Base-by-base conservation (phyloP, 2,888 invertebrate species). In the Drosophila mettleri region DNA sequence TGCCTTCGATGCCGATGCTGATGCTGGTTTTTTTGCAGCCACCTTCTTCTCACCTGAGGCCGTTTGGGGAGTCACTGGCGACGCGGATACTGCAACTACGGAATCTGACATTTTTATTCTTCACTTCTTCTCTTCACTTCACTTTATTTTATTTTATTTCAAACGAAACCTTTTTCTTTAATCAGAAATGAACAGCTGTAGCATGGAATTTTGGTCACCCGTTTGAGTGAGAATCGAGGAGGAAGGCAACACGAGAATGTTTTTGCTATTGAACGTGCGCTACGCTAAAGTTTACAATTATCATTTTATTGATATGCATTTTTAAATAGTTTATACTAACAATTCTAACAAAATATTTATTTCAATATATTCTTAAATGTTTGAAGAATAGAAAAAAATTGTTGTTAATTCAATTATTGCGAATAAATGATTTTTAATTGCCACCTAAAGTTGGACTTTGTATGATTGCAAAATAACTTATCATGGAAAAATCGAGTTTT, bases 21-120 rank as follows among this genome's bases (percentile, higher is more conserved):
- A 12, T 36, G 51, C 49, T 41, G 68, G 31, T 53, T 71, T 68
- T n/a, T 76, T 71, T 27, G 60, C 7, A 31, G 66, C 46, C 33
- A 74, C 62, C 53, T 64, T 74, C 20, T 74, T 74, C 43, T 65
- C 69, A 6, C 41, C 52, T 38, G 62, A 12, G 10, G 58, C 63
- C 61, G 59, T 41, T 38, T 62, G 29, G 14, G 71, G 71, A 59
- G 46, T 53, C 53, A 68, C 77, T 10, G 75, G 75, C n/a, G 75
- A 77, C 10, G 69, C 64, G 36, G 60, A 58, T 34, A 68, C 48
- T 59, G 62, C 72, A 48, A 68, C 68, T 43, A 52, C 76, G 27
- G 76, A 61, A 39, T 74, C 74, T 10, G 74, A 69, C 74, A 74
- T 75, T 53, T 68, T 68, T 38, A 16, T 16, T 27, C 20, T 63